A percentile compares a stretch with the other conserved stretches of the same genome.
Conservation (phyloP, 2,797 vertebrate species). For the Phalanger gymnotis region DNA sequence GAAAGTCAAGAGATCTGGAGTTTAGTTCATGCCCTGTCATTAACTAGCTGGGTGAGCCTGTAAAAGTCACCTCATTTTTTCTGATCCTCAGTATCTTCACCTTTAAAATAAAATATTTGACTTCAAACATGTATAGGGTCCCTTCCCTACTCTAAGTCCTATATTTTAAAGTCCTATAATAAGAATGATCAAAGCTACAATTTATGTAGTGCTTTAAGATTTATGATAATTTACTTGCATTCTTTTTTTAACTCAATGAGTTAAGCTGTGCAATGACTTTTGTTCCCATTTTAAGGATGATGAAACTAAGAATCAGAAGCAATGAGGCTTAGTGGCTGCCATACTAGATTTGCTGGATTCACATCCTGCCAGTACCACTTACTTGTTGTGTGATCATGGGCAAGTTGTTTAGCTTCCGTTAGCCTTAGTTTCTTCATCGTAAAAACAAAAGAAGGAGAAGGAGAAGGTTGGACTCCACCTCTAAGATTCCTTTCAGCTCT, state of each 20-base stretch:
- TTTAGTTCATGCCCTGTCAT: neutral
- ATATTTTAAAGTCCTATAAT: neutral
- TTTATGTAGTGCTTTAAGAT: neutral
- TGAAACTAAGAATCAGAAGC: neutral
- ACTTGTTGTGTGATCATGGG: neutral
- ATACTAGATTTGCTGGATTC: neutral
- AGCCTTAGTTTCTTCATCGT: neutral
- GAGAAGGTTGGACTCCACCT: neutral
- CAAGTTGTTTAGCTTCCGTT: neutral
- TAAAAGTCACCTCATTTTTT: neutral
- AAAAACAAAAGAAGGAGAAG: neutral
- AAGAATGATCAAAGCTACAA: neutral
- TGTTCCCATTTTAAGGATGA: neutral
- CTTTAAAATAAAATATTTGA: neutral
- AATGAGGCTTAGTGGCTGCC: neutral
- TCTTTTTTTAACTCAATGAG: neutral
- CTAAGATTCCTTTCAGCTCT: neutral
- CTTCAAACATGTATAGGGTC: neutral
- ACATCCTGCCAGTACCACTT: neutral
- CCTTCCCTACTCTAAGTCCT: neutral
- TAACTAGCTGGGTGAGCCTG: neutral
- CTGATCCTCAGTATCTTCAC: neutral
- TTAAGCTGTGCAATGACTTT: neutral
- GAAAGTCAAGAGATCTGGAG: neutral
- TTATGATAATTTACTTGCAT: neutral